Conservation (phyloP, 37 sponge, comb jelly and placozoan species). For the Bolinopsis microptera region DNA sequence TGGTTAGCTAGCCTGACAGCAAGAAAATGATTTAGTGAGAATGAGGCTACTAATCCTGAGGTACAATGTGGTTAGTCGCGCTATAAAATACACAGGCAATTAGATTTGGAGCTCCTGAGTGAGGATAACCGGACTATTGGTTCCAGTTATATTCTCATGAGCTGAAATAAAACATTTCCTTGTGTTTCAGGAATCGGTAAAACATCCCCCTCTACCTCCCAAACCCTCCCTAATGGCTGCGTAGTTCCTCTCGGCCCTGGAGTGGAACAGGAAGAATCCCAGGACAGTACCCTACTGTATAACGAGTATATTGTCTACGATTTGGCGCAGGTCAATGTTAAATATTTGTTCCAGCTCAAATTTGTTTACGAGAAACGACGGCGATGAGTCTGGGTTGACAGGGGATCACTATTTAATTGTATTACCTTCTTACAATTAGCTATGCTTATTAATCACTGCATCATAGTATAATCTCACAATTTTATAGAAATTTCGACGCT, state of each 20-base stretch:
- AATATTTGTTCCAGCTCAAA: slow-evolving; percentile 43
- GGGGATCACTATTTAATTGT: too few species aligned
- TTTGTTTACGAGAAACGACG: neutral
- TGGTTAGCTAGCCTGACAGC: neutral
- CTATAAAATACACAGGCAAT: too few species aligned
- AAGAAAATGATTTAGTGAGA: too few species aligned
- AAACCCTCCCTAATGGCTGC: slow-evolving; percentile 43
- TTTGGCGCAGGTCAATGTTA: slow-evolving; percentile 76
- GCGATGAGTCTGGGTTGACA: neutral
- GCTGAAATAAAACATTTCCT: neutral
- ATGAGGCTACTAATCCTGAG: too few species aligned
- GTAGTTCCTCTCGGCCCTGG: slow-evolving; percentile 40
- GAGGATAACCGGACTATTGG: too few species aligned
- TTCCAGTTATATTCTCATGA: too few species aligned
- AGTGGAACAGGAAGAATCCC: neutral
- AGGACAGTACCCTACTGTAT: slow-evolving; percentile 75
- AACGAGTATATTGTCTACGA: slow-evolving; percentile 99
- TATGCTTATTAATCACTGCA: too few species aligned
- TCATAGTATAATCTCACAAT: too few species aligned
- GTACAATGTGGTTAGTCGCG: too few species aligned
- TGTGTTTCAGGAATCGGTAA: neutral
- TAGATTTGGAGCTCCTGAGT: too few species aligned
- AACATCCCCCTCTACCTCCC: neutral
- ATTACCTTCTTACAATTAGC: too few species aligned
- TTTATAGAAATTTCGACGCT: too few species aligned